Conservation (phyloP, 2,888 invertebrate genomes). For the Volucella bombylans region DNA sequence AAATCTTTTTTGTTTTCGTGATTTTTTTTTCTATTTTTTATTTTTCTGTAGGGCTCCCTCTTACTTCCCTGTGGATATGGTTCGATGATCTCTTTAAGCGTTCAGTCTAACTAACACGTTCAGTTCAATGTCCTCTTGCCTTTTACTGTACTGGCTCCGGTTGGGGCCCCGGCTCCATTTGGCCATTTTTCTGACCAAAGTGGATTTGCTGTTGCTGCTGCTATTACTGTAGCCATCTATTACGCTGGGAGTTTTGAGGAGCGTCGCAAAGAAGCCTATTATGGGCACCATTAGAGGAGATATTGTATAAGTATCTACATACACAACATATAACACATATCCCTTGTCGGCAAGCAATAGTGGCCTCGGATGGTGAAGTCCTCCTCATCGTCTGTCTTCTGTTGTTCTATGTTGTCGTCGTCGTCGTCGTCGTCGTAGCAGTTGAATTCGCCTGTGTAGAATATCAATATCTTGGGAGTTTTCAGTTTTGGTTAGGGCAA, state of each 20-base stretch:
- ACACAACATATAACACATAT: slow-evolving; percentile 35
- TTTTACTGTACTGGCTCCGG: not conserved
- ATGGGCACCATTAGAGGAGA: slow-evolving; percentile 71
- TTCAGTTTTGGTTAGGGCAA: slow-evolving; percentile 46
- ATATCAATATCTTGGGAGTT: slow-evolving; percentile 71
- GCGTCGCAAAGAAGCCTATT: slow-evolving; percentile 65
- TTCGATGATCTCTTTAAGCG: slow-evolving; percentile 72
- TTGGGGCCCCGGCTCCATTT: not conserved
- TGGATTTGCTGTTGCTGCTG: slow-evolving; percentile 25
- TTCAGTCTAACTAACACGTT: slow-evolving; percentile 66
- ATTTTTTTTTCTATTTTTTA: slow-evolving; percentile 18
- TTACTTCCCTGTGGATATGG: slow-evolving; percentile 53
- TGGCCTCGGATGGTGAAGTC: slow-evolving; percentile 46
- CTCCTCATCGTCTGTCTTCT: slow-evolving; percentile 54
- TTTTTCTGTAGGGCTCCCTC: slow-evolving; percentile 16
- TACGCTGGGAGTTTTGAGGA: slow-evolving; percentile 20
- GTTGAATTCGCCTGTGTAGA: slow-evolving; percentile 58
- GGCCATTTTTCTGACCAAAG: slow-evolving; percentile 56
- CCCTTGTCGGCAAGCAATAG: slow-evolving; percentile 54
- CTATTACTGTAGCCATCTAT: slow-evolving; percentile 11
- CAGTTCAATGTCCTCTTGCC: slow-evolving; percentile 67
- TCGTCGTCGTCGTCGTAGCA: too few species aligned
- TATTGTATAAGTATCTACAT: slow-evolving; percentile 12
- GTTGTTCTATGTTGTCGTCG: slow-evolving; percentile 27
- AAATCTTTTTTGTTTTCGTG: slow-evolving; percentile 23